Evolutionary conservation across 1,140 invertebrate species (phyloP).

Genomic region (Meloidogyne chitwoodi): DNA sequence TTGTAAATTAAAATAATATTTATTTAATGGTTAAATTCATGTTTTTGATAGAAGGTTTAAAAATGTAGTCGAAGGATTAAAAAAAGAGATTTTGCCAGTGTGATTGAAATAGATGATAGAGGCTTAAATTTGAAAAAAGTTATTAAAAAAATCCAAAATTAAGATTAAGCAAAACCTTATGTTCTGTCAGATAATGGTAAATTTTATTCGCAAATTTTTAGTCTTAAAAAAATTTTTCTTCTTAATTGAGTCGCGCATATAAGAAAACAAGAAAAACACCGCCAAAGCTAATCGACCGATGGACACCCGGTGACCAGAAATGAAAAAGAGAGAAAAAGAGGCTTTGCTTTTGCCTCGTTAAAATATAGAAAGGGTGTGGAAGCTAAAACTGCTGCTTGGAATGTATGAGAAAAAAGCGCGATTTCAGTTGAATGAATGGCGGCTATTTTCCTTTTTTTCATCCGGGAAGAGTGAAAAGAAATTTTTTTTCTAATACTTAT

Average conservation of each 20-base stretch:
- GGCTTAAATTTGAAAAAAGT: too few species aligned
- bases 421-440: background rate
- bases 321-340: background rate
- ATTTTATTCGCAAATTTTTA: background rate
- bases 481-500: background rate
- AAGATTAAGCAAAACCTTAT: too few species aligned
- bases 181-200: background rate
- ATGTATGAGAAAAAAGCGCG: background rate
- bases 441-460: background rate
- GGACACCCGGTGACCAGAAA: background rate
- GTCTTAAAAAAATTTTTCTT: background rate
- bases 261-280: background rate
- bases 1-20: too few species aligned
- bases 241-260: background rate
- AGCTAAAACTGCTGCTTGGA: background rate
- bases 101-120: background rate
- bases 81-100: background rate
- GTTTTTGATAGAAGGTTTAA: background rate
- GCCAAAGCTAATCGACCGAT: background rate
- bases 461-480: background rate
- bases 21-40: too few species aligned
- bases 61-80: background rate
- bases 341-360: background rate
- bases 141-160: too few species aligned
- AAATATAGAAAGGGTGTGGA: background rate